Base-by-base conservation (phyloP, 1,140 invertebrate genomes). In the Saxidomus purpurata region DNA sequence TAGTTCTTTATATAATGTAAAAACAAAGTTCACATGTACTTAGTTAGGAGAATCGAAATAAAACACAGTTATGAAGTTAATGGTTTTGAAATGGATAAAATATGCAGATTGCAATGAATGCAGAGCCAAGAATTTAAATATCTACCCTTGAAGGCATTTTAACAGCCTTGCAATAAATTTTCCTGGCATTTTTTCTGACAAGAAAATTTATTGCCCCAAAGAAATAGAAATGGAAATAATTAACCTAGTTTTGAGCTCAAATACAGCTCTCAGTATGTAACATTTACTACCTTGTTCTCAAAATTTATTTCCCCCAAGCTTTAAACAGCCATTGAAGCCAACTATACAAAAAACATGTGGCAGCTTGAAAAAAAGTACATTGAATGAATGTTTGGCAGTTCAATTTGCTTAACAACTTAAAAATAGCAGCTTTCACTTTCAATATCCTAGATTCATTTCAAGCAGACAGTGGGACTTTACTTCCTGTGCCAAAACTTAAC, bases 401-500 rank as follows among this genome's bases (percentile, higher is more conserved):
- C 67, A 71, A 71, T 71, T 71, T 71, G 22, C 67, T 15, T 3
- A 19, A 71, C 67, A 71, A 38, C 22, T 71, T 40, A 36, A 71
- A 40, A 71, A 71, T 40, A 71, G 67, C 28, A 38, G 36, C 67
- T 40, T 71, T 71, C 67, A 38, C 34, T 22, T 36, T 71, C 25
- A 71, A 71, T 71, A 11, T 71, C 1, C 67, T 3, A 71, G 17
- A 36, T 71, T 38, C 25, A n/a, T 28, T 40, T 40, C 67, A 36
- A 71, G 6, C 34, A 71, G 67, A 71, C 67, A 17, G 31, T 19
- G 25, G 67, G 34, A 71, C 67, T n/a, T n/a, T 71, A 71, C 67
- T 38, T 38, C 38, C 67, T 36, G 34, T 71, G 67, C 76, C 43
- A 79, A 79, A 79, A 52, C 47, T 76, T 49, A 59, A 79, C 76